Conservation (phyloP, 2,113 vertebrate species). For the Callospermophilus lateralis region DNA sequence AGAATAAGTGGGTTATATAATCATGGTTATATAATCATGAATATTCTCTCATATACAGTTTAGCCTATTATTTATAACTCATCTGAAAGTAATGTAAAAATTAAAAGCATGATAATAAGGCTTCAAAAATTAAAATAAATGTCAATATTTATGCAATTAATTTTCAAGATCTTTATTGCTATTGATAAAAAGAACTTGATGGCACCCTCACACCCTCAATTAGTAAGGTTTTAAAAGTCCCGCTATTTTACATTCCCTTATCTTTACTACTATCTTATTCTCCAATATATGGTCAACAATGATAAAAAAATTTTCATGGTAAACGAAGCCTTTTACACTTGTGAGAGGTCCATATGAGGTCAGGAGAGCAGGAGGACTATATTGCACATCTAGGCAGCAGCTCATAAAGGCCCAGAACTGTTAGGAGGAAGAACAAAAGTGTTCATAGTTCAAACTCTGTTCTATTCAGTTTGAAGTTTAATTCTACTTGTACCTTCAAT, state of each 20-base stretch:
- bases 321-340: background rate
- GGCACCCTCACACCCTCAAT: background rate
- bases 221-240: background rate
- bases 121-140: constrained; percentile 27
- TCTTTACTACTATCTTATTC: background rate
- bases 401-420: background rate
- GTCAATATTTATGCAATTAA: background rate
- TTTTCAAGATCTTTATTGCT: background rate
- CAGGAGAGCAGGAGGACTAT: rapidly evolving
- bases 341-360: background rate
- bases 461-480: background rate
- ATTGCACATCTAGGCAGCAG: background rate
- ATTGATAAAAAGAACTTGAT: background rate
- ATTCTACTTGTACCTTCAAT: constrained; percentile 93
- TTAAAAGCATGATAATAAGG: background rate
- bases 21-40: background rate
- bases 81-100: constrained; percentile 31
- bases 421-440: background rate
- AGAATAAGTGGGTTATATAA: background rate
- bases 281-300: background rate
- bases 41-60: background rate
- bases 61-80: constrained; percentile 2
- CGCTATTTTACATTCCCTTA: background rate
- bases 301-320: background rate
- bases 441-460: background rate